Conservation (phyloP, 2,113 vertebrate species). For the Bubalus kerabau region DNA sequence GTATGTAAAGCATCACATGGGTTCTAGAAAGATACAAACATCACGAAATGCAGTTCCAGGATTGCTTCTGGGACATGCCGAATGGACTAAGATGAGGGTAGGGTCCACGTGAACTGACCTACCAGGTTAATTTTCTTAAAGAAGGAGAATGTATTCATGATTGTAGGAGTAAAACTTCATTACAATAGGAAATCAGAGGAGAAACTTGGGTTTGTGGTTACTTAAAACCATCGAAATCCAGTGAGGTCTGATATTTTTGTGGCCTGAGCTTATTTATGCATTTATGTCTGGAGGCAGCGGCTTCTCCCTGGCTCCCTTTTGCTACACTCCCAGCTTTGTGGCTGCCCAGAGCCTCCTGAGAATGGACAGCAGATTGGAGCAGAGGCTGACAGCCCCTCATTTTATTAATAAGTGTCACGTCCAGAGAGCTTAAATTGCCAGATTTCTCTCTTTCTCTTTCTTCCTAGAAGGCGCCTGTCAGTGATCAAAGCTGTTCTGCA, state of each 20-base stretch:
- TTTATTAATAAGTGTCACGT: background rate
- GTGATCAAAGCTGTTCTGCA: background rate
- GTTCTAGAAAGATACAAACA: background rate
- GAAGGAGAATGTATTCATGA: background rate
- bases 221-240: background rate
- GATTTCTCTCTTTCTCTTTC: background rate
- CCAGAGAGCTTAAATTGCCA: background rate
- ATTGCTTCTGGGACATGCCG: background rate
- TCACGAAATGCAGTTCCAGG: too few species aligned
- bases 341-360: rapidly evolving
- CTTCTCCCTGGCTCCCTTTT: background rate
- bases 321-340: background rate
- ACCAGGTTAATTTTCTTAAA: background rate
- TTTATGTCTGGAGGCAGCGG: background rate
- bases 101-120: background rate
- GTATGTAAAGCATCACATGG: background rate
- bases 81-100: background rate
- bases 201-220: background rate
- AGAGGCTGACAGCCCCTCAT: background rate
- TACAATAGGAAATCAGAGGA: background rate
- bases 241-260: rapidly evolving
- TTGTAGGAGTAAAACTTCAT: background rate
- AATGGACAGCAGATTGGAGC: background rate
- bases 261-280: background rate
- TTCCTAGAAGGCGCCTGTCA: background rate